Evolutionary conservation across 1,140 invertebrate genomes (phyloP), one percentile per base, ranked within the genome.

Genomic region (Orchestia grillus): DNA sequence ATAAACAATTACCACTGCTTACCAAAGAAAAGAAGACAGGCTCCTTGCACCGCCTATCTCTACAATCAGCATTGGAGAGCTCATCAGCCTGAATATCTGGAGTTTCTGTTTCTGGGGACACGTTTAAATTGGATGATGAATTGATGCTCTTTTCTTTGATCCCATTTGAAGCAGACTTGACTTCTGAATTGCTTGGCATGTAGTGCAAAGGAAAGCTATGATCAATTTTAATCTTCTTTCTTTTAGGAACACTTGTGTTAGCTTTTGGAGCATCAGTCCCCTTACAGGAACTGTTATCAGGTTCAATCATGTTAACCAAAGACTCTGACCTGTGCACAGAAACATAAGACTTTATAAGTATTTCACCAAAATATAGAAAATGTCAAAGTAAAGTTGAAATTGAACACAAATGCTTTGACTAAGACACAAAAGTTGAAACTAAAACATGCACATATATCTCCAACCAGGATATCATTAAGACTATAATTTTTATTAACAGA

Each of bases 171-270:
- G 19, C 92, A 40, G 41, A 94, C 11, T 3, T 40, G 16, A 94
- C 41, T 36, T 94, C 92, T 4, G 40, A 47, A 36, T 11, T 45
- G 16, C 44, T 47, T 40, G 44, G 92, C 47, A 8, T 15, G 19
- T 94, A 47, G n/a, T 44, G 44, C 36, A 94, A 44, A 16, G 92
- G 11, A 47, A 94, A 94, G 47, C 92, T 94, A 15, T 44, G 43
- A 94, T 94, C 92, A 94, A 94, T 94, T 47, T 94, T 94, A 47
- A 94, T 94, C 44, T 94, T 94, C 36, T 40, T 94, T 47, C 0
- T 47, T 47, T 42, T 11, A 94, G 16, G 44, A 42, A 90, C 88
- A 94, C 11, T 45, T 94, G 44, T 8, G 15, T 40, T 11, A 94
- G 44, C 3, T 6, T 44, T 94, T 94, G 19, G 0, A 94, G 0